Conservation (phyloP, 2,797 vertebrate genomes). For the Squalus acanthias region DNA sequence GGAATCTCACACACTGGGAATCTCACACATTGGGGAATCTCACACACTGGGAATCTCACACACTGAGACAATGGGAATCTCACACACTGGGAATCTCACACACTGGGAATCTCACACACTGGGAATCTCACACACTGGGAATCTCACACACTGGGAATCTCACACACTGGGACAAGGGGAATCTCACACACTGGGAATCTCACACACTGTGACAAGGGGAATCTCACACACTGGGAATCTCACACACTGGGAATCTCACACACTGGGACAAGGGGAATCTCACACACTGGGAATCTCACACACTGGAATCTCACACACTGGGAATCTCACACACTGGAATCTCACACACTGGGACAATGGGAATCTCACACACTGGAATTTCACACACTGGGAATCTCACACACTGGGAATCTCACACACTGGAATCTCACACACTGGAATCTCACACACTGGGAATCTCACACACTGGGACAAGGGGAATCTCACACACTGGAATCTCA, state of each 20-base stretch:
- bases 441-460: too few species aligned
- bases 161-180: background rate
- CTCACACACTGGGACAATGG: too few species aligned
- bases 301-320: background rate
- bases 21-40: background rate
- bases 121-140: background rate
- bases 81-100: background rate
- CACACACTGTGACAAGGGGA: background rate
- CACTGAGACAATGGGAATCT: background rate
- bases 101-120: background rate
- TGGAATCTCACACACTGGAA: background rate
- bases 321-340: too few species aligned
- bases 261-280: background rate
- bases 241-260: background rate
- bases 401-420: background rate
- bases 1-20: too few species aligned
- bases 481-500: background rate
- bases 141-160: too few species aligned
- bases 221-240: background rate
- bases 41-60: background rate
- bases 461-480: background rate
- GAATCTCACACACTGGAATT: background rate
- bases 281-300: background rate
- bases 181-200: background rate
- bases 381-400: background rate